Evolutionary conservation across 2,797 vertebrate species (phyloP), one percentile per base, ranked within the genome.

Genomic region (Sebastes hubbsi): DNA sequence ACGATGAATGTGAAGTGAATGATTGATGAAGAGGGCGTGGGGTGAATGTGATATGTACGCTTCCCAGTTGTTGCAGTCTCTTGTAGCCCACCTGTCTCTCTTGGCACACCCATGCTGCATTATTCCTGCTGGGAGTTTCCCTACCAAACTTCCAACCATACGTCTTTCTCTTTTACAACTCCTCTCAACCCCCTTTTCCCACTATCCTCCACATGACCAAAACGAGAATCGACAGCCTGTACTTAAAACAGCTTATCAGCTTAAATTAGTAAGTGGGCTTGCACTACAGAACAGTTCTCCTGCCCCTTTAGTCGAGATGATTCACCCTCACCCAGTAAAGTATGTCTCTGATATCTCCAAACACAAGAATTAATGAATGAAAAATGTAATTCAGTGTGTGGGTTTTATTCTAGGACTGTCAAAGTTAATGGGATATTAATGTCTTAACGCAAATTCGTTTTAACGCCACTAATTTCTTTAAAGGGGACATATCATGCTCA

Each of bases 11-110:
- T 0, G 42, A 22, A 2, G 29, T 4, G 34, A 49, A 3, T 75
- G 92, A 89, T 81, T 70, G 89, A 87, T 79, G 80, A 29, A 2
- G 13, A 63, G 76, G 80, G 74, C 27, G 71, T 58, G 81, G 79
- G 80, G n/a, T 30, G 76, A 86, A 87, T 72, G 65, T 65, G 82
- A 72, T 78, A 64, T 30, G 66, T 14, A 42, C 54, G 75, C 78
- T 80, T 66, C 1, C 78, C 92, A 94, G 91, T 88, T 93, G 91
- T 77, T 80, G 18, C 55, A 5, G 62, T 6, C 60, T 82, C 67
- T 59, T 30, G 61, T 14, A 22, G 64, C 61, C 88, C 89, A 88
- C 78, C 86, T 91, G 92, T 90, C 83, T 74, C 38, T 78, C 24
- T 46, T 10, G 82, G 54, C 88, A 69, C 83, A 63, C 66, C 32